A percentile compares a stretch with the other conserved stretches of the same genome.
Conservation (phyloP, 2,797 vertebrate species). For the Acipenser ruthenus region DNA sequence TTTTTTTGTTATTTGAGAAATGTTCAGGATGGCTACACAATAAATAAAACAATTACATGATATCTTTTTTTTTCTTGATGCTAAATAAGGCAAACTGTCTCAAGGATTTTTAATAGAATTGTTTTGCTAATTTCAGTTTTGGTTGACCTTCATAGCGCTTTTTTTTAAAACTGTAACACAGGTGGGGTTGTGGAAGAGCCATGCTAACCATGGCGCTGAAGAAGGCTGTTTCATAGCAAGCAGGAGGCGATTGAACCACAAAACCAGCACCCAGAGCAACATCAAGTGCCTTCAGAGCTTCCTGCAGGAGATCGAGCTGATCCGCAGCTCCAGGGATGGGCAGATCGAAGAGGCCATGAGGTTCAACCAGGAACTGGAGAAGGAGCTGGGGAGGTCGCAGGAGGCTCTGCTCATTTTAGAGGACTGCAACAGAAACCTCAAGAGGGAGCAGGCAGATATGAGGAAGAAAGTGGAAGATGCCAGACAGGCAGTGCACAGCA, state of each 20-base stretch:
- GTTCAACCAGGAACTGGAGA: constrained; percentile 68
- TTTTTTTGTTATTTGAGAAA: no score
- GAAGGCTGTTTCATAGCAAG: constrained; percentile 52
- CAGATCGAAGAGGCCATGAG: constrained; percentile 67
- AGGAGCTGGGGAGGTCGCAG: constrained; percentile 65
- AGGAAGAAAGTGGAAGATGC: constrained; percentile 80
- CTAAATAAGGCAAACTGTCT: no score
- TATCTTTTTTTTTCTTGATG: no score
- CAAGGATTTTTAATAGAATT: no score
- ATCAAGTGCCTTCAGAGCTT: constrained; percentile 59
- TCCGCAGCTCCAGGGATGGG: constrained; percentile 57
- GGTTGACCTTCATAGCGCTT: background rate
- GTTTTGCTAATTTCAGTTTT: constrained; percentile 2
- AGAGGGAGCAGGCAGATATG: constrained; percentile 71
- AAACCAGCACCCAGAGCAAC: constrained; percentile 28
- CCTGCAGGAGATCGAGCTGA: constrained; percentile 63
- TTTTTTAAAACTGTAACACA: constrained; percentile 32
- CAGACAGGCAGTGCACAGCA: constrained; percentile 62
- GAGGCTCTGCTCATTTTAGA: constrained; percentile 61
- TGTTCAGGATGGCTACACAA: no score
- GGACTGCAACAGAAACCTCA: constrained; percentile 67
- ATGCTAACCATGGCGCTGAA: constrained; percentile 59
- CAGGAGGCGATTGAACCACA: constrained; percentile 18
- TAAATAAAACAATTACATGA: no score
- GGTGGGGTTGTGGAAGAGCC: constrained; percentile 87